phyloP scores from a whole-genome alignment of 2,797 vertebrate species.

The Odontamblyopus rebecca region DNA sequence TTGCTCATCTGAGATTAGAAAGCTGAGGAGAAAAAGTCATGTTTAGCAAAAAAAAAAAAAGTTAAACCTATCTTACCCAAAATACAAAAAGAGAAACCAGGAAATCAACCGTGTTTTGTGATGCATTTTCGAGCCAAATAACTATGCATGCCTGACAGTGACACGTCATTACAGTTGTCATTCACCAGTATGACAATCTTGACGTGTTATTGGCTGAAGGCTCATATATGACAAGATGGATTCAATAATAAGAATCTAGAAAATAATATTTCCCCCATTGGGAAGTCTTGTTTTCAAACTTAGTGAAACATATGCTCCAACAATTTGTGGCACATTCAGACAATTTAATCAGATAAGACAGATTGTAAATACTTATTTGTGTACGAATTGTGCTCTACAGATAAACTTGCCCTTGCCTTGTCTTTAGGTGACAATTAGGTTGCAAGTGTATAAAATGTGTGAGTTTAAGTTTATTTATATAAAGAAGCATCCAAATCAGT shows the following conservation, averaged over 20 bases:
- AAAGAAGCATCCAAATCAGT: background rate
- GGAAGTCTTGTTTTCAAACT: background rate
- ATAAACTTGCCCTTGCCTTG: background rate
- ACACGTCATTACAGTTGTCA: conserved; percentile 6
- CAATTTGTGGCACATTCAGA: conserved; percentile 15
- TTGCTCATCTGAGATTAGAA: conserved; percentile 67
- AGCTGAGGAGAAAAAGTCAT: conserved; percentile 55
- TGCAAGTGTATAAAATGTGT: conserved; percentile 25
- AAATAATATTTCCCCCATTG: too few species aligned
- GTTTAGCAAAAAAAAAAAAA: conserved; percentile 26
- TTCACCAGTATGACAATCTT: conserved; percentile 4
- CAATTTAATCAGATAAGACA: conserved; percentile 44
- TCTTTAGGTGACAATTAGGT: conserved; percentile 28
- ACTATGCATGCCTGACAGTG: conserved; percentile 1
- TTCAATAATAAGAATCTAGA: conserved; percentile 4
- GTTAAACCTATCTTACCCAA: too few species aligned
- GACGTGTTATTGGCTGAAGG: conserved; percentile 6
- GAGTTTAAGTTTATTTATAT: background rate
- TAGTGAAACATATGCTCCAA: background rate
- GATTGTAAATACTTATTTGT: conserved; percentile 15
- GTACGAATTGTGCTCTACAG: background rate
- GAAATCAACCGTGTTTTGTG: conserved; percentile 21
- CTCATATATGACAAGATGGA: conserved; percentile 9
- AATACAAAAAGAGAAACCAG: background rate
- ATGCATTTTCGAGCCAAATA: background rate